Evolutionary conservation across 2,113 vertebrate genomes (phyloP), one percentile per base, ranked within the genome.

Genomic region (Morone saxatilis): DNA sequence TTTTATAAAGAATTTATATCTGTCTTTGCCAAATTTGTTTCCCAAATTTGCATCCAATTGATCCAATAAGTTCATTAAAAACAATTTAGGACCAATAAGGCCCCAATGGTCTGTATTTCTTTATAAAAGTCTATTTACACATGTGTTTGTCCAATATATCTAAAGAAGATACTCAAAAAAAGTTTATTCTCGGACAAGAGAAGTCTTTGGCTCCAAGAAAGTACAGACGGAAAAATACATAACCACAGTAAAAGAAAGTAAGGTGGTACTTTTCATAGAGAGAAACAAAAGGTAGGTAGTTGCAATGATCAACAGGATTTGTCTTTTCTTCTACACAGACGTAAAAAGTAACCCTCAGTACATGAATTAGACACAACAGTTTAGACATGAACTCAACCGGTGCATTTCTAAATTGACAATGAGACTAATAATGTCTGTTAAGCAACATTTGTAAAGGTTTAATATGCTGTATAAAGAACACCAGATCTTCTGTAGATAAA

Each of bases 1-100:
- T 94, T 95, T 95, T 95, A 94, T 95, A 95, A 95, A 95, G 94
- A 95, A 95, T 81, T 80, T 82, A 61, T 81, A 87, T 82, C 75
- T 81, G 48, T 85, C 73, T 87, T 81, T 77, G 82, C 85, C 85
- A 86, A 91, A 91, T 94, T 87, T 82, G 50, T 86, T 83, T 80
- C 57, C 92, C 84, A 93, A 25, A 91, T 92, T 89, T 85, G 19
- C 19, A 80, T 87, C 79, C n/a, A 86, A 68, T 76, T 83, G 40
- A 73, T 73, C 90, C 71, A 90, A 85, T 78, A 68, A 36, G 63
- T 83, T 73, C 7, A 78, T 90, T 59, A 77, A 84, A 74, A 88
- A 71, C 38, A 91, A 88, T 93, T 92, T 88, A 31, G 80, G 77
- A 59, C 79, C 71, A 80, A 63, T n/a, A 86, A 80, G 67, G 90